Conservation (phyloP, 2,797 vertebrate species). For the Heterohyrax brucei region DNA sequence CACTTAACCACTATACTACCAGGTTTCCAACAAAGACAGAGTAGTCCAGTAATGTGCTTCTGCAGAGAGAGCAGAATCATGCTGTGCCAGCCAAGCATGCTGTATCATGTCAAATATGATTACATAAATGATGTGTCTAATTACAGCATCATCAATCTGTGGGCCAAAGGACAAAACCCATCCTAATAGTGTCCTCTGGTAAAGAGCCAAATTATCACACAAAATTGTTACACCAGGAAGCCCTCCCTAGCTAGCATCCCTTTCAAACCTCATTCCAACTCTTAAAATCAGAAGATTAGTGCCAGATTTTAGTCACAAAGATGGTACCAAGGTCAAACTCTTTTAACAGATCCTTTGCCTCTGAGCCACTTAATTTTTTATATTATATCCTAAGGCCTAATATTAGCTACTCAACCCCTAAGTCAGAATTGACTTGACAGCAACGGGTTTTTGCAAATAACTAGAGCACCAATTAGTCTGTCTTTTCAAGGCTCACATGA, state of each 20-base stretch:
- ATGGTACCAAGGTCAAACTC: neutral
- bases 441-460: neutral
- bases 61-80: neutral
- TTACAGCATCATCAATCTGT: neutral
- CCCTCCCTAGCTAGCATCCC: neutral
- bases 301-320: conserved; percentile 52
- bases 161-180: neutral
- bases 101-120: neutral
- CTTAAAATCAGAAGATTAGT: conserved; percentile 5
- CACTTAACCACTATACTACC: no score
- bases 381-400: neutral
- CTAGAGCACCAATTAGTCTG: neutral
- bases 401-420: neutral
- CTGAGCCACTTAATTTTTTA: neutral
- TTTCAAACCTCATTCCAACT: neutral
- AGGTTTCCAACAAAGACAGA: neutral
- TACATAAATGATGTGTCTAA: neutral
- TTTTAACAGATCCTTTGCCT: neutral
- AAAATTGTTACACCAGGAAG: neutral
- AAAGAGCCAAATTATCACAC: conserved; percentile 17
- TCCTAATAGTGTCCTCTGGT: neutral
- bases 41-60: neutral
- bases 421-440: neutral
- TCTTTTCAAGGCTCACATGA: neutral
- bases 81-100: no score